Conservation (phyloP, 2,113 vertebrate species). For the Addax nasomaculatus region DNA sequence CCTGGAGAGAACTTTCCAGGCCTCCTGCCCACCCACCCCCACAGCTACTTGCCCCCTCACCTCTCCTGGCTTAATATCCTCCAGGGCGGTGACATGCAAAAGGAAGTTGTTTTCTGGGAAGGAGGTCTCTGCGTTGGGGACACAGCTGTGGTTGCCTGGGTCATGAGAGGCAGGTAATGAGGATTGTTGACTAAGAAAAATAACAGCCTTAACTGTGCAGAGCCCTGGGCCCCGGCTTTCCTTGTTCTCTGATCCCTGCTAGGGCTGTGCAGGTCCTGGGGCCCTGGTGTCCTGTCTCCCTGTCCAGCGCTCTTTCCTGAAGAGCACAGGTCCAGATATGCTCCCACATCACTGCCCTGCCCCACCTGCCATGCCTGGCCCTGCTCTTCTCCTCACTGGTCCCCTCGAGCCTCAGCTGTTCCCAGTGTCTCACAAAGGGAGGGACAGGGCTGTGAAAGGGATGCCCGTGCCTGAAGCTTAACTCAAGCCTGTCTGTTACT, state of each 20-base stretch:
- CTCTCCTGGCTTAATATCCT: slow-evolving; percentile 93
- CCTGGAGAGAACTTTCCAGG: background rate
- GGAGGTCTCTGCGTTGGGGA: slow-evolving; percentile 94
- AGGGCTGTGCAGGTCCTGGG: background rate
- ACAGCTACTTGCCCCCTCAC: slow-evolving; percentile 77
- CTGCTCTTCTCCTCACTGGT: background rate
- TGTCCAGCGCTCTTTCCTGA: background rate
- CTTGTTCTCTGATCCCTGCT: background rate
- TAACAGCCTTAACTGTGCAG: background rate
- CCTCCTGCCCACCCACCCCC: background rate
- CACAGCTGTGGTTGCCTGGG: slow-evolving; percentile 97
- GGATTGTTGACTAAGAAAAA: background rate
- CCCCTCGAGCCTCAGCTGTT: background rate
- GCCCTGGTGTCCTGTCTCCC: background rate
- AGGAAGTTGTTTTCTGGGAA: slow-evolving; percentile 97
- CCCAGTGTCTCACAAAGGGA: background rate
- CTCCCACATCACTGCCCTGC: background rate
- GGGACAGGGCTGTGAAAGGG: background rate
- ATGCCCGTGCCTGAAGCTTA: background rate
- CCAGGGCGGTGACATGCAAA: slow-evolving; percentile 91
- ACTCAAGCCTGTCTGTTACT: background rate
- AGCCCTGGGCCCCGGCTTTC: background rate
- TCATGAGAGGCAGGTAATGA: background rate
- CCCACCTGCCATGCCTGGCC: background rate
- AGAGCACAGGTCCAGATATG: background rate